Conservation (phyloP, 2,797 vertebrate genomes). For the Carapus acus region DNA sequence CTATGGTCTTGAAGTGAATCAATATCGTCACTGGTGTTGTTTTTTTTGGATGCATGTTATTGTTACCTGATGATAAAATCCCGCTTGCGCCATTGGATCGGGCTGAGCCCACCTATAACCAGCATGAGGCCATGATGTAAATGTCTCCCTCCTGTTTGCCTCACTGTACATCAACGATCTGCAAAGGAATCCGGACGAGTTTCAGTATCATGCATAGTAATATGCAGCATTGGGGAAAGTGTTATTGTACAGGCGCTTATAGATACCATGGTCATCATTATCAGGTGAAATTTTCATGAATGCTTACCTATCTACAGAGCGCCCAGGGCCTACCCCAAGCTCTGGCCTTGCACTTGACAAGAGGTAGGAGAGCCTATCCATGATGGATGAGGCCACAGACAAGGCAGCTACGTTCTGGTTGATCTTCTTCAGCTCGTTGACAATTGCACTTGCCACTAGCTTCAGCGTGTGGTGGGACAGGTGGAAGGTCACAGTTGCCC, state of each 20-base stretch:
- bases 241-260: not conserved
- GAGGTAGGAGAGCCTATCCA: slow-evolving; percentile 99
- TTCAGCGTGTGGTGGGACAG: slow-evolving; percentile 96
- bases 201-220: not conserved
- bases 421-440: slow-evolving; percentile 98
- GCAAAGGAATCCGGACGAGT: slow-evolving; percentile 23
- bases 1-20: no score
- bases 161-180: slow-evolving; percentile 99
- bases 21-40: not conserved
- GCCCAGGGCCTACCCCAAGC: slow-evolving; percentile 93
- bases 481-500: slow-evolving; percentile 97
- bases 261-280: not conserved
- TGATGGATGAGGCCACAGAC: slow-evolving; percentile 97
- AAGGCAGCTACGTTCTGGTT: slow-evolving; percentile 99
- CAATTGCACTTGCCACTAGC: slow-evolving; percentile 89
- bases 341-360: slow-evolving; percentile 93
- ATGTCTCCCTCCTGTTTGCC: slow-evolving; percentile 97
- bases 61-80: slow-evolving; percentile 97
- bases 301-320: slow-evolving; percentile 92
- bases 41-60: not conserved
- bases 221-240: not conserved
- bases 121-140: slow-evolving; percentile 97
- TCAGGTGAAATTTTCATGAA: not conserved
- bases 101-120: slow-evolving; percentile 99
- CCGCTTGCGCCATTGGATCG: slow-evolving; percentile 98